Conservation (phyloP, 2,797 vertebrate species). For the Hydrophis major region DNA sequence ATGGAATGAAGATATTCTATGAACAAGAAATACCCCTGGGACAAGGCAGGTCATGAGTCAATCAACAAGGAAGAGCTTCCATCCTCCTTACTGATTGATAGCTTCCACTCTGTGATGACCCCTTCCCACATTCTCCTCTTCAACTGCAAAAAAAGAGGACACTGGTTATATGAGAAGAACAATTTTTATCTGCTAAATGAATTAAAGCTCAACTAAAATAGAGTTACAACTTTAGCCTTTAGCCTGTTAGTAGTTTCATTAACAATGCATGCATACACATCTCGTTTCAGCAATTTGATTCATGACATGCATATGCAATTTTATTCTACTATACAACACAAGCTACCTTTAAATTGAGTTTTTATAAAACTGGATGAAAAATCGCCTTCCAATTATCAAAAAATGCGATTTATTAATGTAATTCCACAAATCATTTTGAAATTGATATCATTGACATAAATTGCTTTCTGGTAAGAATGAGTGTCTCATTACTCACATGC, state of each 20-base stretch:
- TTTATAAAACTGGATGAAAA: conserved; percentile 35
- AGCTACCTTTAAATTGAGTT: conserved; percentile 10
- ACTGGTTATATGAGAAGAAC: background rate
- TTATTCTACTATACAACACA: conserved; percentile 22
- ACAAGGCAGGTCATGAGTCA: background rate
- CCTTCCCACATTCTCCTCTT: background rate
- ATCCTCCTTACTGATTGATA: background rate
- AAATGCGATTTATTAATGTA: conserved; percentile 39
- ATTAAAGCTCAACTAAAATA: background rate
- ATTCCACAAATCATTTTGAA: conserved; percentile 23
- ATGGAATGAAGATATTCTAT: background rate
- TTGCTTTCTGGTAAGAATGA: conserved; percentile 28
- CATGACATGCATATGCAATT: background rate
- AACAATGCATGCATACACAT: background rate
- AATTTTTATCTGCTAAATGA: background rate
- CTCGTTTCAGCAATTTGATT: background rate
- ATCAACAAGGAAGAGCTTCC: background rate
- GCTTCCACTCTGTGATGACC: background rate
- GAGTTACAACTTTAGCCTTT: background rate
- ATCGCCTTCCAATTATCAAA: conserved; percentile 22
- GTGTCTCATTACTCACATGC: conserved; percentile 27
- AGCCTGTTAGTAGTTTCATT: background rate
- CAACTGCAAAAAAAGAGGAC: background rate
- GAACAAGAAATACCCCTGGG: background rate
- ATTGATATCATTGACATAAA: conserved; percentile 22